Percentiles rank a stretch among this genome's conserved stretches.
These are phyloP conservation scores for Mustela erminea DNA, from an alignment of 2,797 vertebrate species.

Conservation along the genomic window DNA sequence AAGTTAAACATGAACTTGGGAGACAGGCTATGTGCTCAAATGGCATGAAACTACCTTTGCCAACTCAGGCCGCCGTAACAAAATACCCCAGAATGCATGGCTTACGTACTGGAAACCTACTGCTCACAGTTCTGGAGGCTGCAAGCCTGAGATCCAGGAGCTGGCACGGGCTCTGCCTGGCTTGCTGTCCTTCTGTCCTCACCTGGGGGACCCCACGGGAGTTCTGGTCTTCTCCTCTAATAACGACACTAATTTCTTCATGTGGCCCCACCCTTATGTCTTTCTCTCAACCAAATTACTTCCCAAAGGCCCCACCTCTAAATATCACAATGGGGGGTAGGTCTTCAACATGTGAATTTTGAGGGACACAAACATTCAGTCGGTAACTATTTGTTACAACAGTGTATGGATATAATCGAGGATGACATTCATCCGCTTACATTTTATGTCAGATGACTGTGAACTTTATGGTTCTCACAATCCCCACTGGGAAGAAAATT, in stretches of 20 bases:
- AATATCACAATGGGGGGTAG: neutral
- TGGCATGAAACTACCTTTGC: neutral
- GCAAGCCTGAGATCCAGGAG: neutral
- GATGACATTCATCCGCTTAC: neutral
- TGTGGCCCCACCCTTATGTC: neutral
- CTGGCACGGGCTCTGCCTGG: neutral
- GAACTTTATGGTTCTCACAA: neutral
- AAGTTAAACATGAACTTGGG: slow-evolving; percentile 33
- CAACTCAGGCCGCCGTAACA: neutral
- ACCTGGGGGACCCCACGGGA: rapidly evolving
- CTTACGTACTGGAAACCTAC: neutral
- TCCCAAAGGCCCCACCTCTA: neutral
- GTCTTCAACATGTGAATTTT: neutral
- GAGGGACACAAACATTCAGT: neutral
- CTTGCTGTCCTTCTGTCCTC: neutral
- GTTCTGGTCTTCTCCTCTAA: neutral
- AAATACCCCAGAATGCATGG: neutral
- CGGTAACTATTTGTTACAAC: neutral
- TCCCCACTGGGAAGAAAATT: neutral
- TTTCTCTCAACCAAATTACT: neutral
- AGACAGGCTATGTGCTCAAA: neutral
- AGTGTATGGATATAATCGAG: neutral
- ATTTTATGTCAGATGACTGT: neutral
- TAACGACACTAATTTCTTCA: neutral
- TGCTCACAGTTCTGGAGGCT: neutral